phyloP scores from a whole-genome alignment of 2,888 invertebrate genomes.

The Brassicogethes aeneus region DNA sequence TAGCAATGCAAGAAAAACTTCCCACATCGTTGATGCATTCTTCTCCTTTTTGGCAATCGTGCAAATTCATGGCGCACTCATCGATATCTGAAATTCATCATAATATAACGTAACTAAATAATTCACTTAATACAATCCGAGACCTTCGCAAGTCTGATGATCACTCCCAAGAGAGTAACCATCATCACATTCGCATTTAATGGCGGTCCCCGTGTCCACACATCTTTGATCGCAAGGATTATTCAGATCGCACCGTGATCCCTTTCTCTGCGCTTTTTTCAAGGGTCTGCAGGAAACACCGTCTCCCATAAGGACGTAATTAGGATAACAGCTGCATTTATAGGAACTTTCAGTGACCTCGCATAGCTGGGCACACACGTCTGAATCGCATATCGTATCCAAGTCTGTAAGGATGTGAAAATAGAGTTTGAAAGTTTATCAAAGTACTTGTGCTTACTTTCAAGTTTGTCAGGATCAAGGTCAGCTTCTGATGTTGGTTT shows the following conservation, averaged over 20 bases:
- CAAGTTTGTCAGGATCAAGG: neutral
- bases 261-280: constrained; percentile 20
- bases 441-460: constrained; percentile 1
- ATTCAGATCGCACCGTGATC: constrained; percentile 47
- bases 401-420: constrained; percentile 21
- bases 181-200: constrained; percentile 61
- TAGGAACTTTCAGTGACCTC: constrained; percentile 64
- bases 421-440: constrained; percentile 3
- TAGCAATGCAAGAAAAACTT: constrained; percentile 43
- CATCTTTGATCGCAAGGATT: constrained; percentile 72
- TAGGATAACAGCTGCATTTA: constrained; percentile 60
- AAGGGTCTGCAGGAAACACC: constrained; percentile 57
- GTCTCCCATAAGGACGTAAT: constrained; percentile 60
- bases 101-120: too few relatives aligned
- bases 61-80: constrained; percentile 45
- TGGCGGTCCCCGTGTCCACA: constrained; percentile 56
- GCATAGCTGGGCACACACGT: constrained; percentile 69
- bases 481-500: constrained; percentile 13
- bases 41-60: constrained; percentile 42
- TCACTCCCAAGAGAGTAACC: constrained; percentile 62
- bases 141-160: constrained; percentile 57
- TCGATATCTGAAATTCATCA: constrained; percentile 53
- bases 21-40: constrained; percentile 50
- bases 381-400: constrained; percentile 51
- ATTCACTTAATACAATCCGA: too few relatives aligned